Evolutionary conservation across 2,797 vertebrate genomes (phyloP).

Genomic region (Poecilia velifera): DNA sequence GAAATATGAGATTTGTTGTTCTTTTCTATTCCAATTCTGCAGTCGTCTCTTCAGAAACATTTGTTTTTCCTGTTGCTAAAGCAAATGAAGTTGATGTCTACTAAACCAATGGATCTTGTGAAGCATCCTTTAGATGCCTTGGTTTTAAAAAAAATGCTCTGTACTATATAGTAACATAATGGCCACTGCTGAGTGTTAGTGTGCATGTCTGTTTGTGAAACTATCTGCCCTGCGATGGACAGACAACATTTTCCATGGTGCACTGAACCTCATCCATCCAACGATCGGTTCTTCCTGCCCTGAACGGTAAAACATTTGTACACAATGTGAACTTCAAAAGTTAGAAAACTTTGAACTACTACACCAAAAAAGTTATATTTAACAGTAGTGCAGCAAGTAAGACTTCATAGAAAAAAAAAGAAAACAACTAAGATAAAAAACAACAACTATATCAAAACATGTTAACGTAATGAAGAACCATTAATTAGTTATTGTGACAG

Average conservation of each 20-base stretch:
- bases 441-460: constrained; percentile 31
- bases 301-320: background rate
- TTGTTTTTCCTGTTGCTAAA: too few relatives aligned
- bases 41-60: too few relatives aligned
- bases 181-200: background rate
- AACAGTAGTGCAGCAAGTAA: background rate
- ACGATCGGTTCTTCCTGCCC: background rate
- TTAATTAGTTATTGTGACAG: constrained; percentile 58
- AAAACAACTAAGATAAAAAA: background rate
- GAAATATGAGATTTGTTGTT: too few relatives aligned
- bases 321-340: background rate
- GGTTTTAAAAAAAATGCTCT: background rate
- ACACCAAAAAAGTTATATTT: background rate
- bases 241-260: background rate
- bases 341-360: background rate
- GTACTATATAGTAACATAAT: too few relatives aligned
- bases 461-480: constrained; percentile 41
- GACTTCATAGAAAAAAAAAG: background rate
- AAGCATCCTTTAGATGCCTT: background rate
- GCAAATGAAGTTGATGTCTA: background rate
- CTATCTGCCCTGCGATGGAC: background rate
- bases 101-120: background rate
- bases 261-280: background rate
- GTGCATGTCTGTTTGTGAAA: background rate
- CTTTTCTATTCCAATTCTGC: too few relatives aligned